These are phyloP conservation scores for Nymphalis io DNA, from an alignment of 1,140 invertebrate genomes.

Conservation along the genomic window DNA sequence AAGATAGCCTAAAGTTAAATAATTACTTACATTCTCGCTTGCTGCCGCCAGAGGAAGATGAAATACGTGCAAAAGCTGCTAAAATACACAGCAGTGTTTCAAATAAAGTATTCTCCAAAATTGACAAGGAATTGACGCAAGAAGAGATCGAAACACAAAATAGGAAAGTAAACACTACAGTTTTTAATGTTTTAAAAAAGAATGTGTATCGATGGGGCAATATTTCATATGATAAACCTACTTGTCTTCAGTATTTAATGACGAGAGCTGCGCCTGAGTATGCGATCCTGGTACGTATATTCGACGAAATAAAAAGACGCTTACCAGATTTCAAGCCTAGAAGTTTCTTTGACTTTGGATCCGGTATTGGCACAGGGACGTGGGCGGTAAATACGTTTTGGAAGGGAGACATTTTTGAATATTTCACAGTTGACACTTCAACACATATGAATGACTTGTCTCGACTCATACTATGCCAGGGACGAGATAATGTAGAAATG, in stretches of 20 bases:
- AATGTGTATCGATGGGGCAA: constrained; percentile 87
- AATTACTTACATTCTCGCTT: constrained; percentile 83
- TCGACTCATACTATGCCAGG: constrained; percentile 85
- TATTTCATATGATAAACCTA: constrained; percentile 85
- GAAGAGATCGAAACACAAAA: constrained; percentile 53
- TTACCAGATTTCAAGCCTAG: constrained; percentile 87
- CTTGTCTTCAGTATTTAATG: constrained; percentile 86
- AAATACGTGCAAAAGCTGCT: constrained; percentile 75
- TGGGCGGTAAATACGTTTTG: constrained; percentile 90
- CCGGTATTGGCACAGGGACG: constrained; percentile 90
- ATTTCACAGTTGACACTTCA: constrained; percentile 91
- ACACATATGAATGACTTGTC: constrained; percentile 90
- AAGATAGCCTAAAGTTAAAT: constrained; percentile 80
- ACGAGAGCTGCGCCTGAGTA: constrained; percentile 87
- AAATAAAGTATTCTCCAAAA: constrained; percentile 58
- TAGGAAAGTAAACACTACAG: constrained; percentile 70
- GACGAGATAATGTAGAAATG: constrained; percentile 81
- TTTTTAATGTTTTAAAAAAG: constrained; percentile 79
- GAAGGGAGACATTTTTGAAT: constrained; percentile 87
- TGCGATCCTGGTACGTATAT: constrained; percentile 85
- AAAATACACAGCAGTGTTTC: constrained; percentile 65
- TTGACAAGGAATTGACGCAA: constrained; percentile 57
- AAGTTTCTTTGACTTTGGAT: constrained; percentile 94
- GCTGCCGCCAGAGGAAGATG: constrained; percentile 82
- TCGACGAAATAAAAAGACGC: constrained; percentile 86